A percentile compares a stretch with the other conserved stretches of the same genome.
Conservation (phyloP, 2,888 invertebrate species). For the Philhelius pedissequus region DNA sequence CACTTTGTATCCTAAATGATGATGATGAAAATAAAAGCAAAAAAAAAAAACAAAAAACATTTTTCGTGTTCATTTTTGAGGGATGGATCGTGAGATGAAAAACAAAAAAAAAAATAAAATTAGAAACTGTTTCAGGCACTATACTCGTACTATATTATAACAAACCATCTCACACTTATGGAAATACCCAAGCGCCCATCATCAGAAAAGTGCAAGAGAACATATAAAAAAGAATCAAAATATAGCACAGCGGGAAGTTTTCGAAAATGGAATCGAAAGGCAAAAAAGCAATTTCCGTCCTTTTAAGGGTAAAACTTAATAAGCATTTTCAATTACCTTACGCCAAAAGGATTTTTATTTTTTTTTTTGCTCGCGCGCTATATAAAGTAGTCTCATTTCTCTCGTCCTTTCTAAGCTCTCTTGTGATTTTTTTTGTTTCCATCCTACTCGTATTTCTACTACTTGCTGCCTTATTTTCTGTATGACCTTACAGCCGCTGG, state of each 20-base stretch:
- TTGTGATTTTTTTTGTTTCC: slow-evolving; percentile 43
- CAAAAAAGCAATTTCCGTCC: slow-evolving; percentile 70
- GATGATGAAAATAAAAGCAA: slow-evolving; percentile 49
- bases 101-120: neutral
- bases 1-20: slow-evolving; percentile 49
- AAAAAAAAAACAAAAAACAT: slow-evolving; percentile 54
- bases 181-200: neutral
- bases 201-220: slow-evolving; percentile 42
- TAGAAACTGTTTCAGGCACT: slow-evolving; percentile 3
- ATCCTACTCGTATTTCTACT: neutral
- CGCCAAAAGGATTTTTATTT: slow-evolving; percentile 59
- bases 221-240: neutral
- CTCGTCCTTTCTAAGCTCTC: slow-evolving; percentile 35
- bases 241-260: slow-evolving; percentile 18
- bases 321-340: slow-evolving; percentile 70
- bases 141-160: neutral
- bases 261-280: slow-evolving; percentile 65
- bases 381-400: neutral
- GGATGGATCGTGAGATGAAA: slow-evolving; percentile 39
- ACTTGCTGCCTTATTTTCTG: slow-evolving; percentile 19
- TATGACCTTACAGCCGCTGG: slow-evolving; percentile 63
- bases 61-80: slow-evolving; percentile 49
- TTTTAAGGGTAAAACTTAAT: slow-evolving; percentile 70
- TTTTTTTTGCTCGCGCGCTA: no score
- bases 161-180: slow-evolving; percentile 3